Evolutionary conservation across 2,113 vertebrate species (phyloP).

Genomic region (Anarrhichthys ocellatus): DNA sequence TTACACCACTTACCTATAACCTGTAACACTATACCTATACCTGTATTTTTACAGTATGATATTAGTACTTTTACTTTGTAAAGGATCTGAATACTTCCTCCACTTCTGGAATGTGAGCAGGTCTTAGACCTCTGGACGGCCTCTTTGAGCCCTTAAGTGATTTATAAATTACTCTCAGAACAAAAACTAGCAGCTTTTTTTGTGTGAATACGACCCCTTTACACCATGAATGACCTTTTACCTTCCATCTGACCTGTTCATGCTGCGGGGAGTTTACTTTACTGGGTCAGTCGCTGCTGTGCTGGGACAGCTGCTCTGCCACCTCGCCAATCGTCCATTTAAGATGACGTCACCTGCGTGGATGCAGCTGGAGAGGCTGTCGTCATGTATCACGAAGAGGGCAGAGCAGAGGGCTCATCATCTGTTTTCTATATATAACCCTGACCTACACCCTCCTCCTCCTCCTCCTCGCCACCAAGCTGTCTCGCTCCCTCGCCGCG

Average conservation of each 20-base stretch:
- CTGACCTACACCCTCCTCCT: slow-evolving; percentile 35
- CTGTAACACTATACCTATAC: too few relatives aligned
- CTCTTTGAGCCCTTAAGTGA: neutral
- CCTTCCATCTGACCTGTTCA: neutral
- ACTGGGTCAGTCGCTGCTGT: neutral
- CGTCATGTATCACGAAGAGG: slow-evolving; percentile 38
- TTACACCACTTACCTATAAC: too few relatives aligned
- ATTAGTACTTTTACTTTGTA: too few relatives aligned
- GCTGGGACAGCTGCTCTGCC: slow-evolving; percentile 41
- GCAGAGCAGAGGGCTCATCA: slow-evolving; percentile 12
- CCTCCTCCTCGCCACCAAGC: neutral
- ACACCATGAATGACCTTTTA: neutral
- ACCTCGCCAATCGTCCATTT: slow-evolving; percentile 43
- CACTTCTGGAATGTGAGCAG: too few relatives aligned
- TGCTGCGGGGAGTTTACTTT: neutral
- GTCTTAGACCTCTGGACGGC: neutral
- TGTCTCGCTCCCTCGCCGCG: slow-evolving; percentile 3
- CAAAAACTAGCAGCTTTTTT: neutral
- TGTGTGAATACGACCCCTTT: neutral
- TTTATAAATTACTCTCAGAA: neutral
- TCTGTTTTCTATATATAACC: slow-evolving; percentile 48
- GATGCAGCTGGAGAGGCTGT: slow-evolving; percentile 43
- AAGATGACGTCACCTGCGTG: slow-evolving; percentile 41
- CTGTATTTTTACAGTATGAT: too few relatives aligned
- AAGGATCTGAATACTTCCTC: too few relatives aligned